Percentiles rank a stretch among this genome's conserved stretches.
phyloP scores from a whole-genome alignment of 1,140 invertebrate species.

The Megalopta genalis region DNA sequence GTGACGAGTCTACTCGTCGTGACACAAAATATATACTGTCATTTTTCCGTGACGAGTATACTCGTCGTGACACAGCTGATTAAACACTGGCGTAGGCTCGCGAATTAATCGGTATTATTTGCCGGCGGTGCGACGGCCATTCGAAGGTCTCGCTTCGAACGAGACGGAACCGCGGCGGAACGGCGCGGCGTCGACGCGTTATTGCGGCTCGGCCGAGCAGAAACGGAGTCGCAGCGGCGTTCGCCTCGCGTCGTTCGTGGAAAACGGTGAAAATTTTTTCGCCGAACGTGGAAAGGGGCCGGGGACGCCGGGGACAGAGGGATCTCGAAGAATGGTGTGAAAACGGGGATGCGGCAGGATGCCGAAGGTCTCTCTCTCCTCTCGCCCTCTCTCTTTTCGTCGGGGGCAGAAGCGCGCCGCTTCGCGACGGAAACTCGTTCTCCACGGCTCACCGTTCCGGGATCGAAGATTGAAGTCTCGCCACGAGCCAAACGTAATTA shows the following conservation, averaged over 20 bases:
- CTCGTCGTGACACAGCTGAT: too few relatives aligned
- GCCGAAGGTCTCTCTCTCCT: constrained; percentile 26
- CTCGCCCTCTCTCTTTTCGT: not conserved
- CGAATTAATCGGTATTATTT: not conserved
- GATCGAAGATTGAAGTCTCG: constrained; percentile 69
- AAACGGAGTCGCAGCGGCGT: not conserved
- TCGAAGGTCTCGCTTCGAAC: not conserved
- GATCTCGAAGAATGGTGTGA: constrained; percentile 11
- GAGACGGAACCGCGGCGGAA: constrained; percentile 16
- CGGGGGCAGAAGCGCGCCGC: too few relatives aligned
- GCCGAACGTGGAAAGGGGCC: not conserved
- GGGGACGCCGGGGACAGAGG: not conserved
- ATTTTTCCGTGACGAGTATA: too few relatives aligned
- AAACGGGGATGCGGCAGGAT: constrained; percentile 33
- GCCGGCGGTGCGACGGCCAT: too few relatives aligned
- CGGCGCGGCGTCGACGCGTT: not conserved
- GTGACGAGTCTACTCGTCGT: too few relatives aligned
- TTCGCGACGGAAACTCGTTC: not conserved
- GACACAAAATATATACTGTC: too few relatives aligned
- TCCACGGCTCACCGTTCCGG: constrained; percentile 6
- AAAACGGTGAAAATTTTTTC: too few relatives aligned
- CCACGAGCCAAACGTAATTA: constrained; percentile 66
- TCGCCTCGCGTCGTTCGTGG: not conserved
- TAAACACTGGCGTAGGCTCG: too few relatives aligned
- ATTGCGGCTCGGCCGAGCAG: constrained; percentile 1